phyloP scores from a whole-genome alignment of 1,140 invertebrate genomes.

The Heliconius hewitsoni region DNA sequence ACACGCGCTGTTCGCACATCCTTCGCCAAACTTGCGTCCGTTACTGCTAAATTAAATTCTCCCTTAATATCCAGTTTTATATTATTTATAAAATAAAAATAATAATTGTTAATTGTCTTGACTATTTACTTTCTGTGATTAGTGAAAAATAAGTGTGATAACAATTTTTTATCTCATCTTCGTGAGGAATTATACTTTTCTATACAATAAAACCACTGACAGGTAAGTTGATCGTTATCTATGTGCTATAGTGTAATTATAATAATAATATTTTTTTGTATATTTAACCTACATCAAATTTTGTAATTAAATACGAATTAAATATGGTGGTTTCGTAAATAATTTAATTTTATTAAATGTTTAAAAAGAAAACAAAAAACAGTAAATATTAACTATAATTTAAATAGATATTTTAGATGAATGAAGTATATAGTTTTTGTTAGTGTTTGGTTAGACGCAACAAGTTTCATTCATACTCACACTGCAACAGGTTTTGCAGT shows the following conservation, averaged over 20 bases:
- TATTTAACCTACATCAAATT: neutral
- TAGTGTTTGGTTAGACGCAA: neutral
- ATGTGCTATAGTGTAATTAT: neutral
- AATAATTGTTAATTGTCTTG: neutral
- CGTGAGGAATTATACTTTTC: conserved; percentile 35
- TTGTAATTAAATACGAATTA: neutral
- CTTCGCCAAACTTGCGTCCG: conserved; percentile 3
- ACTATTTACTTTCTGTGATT: conserved; percentile 28
- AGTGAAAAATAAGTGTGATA: conserved; percentile 43
- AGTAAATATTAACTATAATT: too few relatives aligned
- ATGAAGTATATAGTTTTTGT: neutral
- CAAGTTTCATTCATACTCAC: neutral
- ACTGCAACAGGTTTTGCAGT: conserved; percentile 6
- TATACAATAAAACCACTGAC: conserved; percentile 17
- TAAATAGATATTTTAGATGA: neutral
- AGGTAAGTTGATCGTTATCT: conserved; percentile 37
- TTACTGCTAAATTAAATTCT: neutral
- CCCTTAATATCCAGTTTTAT: neutral
- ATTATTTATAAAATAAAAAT: neutral
- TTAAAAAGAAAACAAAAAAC: too few relatives aligned
- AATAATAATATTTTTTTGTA: neutral
- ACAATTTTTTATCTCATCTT: conserved; percentile 38
- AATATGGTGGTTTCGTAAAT: neutral
- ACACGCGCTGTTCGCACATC: conserved; percentile 44
- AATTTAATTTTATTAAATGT: neutral